These are phyloP conservation scores for Poeciliopsis retropinna DNA, from an alignment of 2,113 vertebrate genomes.

Conservation along the genomic window DNA sequence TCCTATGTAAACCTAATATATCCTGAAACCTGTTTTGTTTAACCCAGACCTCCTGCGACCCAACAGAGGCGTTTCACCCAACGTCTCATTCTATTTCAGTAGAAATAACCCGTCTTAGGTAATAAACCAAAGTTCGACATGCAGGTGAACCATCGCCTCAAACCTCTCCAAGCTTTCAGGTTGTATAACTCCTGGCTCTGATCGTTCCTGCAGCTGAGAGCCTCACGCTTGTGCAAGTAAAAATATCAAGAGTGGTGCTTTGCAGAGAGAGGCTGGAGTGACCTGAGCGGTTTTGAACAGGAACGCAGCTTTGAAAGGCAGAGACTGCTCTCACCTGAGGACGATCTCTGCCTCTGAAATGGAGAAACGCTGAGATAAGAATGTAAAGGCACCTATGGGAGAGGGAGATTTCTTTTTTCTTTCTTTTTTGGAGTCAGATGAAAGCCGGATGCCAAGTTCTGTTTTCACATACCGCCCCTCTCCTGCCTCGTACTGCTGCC, in stretches of 20 bases:
- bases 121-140: constrained; percentile 58
- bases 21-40: constrained; percentile 12
- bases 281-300: constrained; percentile 56
- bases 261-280: constrained; percentile 54
- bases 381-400: constrained; percentile 70
- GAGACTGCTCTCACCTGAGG: constrained; percentile 63
- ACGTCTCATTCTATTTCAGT: constrained; percentile 55
- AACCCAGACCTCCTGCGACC: constrained; percentile 34
- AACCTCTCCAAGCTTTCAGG: constrained; percentile 47
- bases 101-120: constrained; percentile 52
- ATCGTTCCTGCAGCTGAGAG: constrained; percentile 59
- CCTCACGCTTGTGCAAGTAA: constrained; percentile 66
- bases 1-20: not conserved
- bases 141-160: constrained; percentile 38
- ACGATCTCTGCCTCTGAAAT: constrained; percentile 55
- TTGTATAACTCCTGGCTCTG: constrained; percentile 69
- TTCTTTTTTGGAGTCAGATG: constrained; percentile 43
- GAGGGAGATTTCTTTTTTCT: constrained; percentile 49
- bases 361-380: constrained; percentile 50
- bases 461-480: constrained; percentile 64
- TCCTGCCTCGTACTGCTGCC: constrained; percentile 45
- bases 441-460: constrained; percentile 65
- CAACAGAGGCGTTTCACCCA: constrained; percentile 47
- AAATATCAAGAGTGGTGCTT: constrained; percentile 72
- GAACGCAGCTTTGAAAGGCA: constrained; percentile 51